Percentiles rank a stretch among this genome's conserved stretches.
phyloP scores from a whole-genome alignment of 1,140 invertebrate species.

The Pogonomyrmex californicus region DNA sequence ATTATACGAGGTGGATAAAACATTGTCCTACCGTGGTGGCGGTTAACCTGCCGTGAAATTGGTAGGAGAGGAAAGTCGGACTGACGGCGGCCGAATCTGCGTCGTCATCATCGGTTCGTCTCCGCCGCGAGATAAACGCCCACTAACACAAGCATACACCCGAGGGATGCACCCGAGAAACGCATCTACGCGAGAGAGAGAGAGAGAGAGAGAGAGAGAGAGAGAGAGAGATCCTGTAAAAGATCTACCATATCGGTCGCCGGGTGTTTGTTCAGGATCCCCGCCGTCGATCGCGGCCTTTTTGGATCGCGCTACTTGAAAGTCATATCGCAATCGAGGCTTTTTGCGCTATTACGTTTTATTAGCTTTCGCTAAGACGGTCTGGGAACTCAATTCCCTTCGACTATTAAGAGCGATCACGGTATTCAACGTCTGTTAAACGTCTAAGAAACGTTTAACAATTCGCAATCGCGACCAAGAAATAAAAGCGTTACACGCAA shows the following conservation, averaged over 20 bases:
- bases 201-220: too few species aligned
- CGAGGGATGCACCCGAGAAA: not conserved
- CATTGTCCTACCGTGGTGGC: slow-evolving; percentile 84
- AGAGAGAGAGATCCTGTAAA: slow-evolving; percentile 24
- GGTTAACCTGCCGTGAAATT: slow-evolving; percentile 86
- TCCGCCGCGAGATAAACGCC: slow-evolving; percentile 53
- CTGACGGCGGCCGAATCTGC: slow-evolving; percentile 81
- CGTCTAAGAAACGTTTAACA: not conserved
- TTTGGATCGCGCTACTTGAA: slow-evolving; percentile 38
- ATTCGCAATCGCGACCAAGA: not conserved
- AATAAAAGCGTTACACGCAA: not conserved
- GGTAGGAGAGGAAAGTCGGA: slow-evolving; percentile 81
- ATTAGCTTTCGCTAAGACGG: slow-evolving; percentile 9
- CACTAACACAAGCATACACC: slow-evolving; percentile 12
- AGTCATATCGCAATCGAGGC: slow-evolving; percentile 67
- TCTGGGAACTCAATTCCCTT: slow-evolving; percentile 4
- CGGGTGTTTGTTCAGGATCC: slow-evolving; percentile 72
- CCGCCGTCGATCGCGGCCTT: slow-evolving; percentile 13
- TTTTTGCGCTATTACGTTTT: slow-evolving; percentile 48
- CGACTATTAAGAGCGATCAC: not conserved
- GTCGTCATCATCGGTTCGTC: slow-evolving; percentile 80
- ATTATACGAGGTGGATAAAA: slow-evolving; percentile 72
- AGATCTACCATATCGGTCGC: slow-evolving; percentile 51
- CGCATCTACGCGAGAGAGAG: slow-evolving; percentile 1
- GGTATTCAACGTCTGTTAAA: not conserved